Base-by-base conservation (phyloP, 2,888 invertebrate genomes). In the Parnassius glacialis region DNA sequence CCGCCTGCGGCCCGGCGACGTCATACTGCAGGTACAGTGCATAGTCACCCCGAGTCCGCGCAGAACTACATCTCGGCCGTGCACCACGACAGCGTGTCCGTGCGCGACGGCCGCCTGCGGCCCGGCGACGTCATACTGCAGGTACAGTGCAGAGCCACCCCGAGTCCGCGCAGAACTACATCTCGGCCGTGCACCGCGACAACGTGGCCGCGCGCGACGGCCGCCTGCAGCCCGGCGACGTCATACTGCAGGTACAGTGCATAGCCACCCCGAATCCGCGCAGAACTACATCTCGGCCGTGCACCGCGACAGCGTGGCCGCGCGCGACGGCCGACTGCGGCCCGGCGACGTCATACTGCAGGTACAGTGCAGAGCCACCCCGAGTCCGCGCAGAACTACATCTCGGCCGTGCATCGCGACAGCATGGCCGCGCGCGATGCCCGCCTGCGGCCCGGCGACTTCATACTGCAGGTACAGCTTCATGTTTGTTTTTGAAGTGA, bases 251-350 rank as follows among this genome's bases (percentile, higher is more conserved):
- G 94, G 97, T 96, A 11, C 9, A 16, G 16, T 16, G 16, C 16
- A 16, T 1, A 16, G 16, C 16, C 16, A 16, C 16, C 1, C 16
- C 16, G 16, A 16, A 1, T 16, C 16, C 16, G 16, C 16, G 16
- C 16, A 16, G 16, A 16, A 1, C 16, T 16, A 16, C 79, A 96
- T 97, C 77, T 96, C 96, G 59, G 96, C 96, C 13, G 96, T 97
- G n/a, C 95, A 96, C 86, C 94, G 93, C 52, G 96, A 96, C 78
- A 96, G 96, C 76, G 95, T 96, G 3, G 97, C 97, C 16, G 95
- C 96, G 3, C 93, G 94, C 71, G 97, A 97, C 85, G 97, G 97
- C 5, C 88, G 96, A 60, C 92, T 97, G 54, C 93, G 93, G 65
- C 94, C 95, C 63, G 97, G 97, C 54, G 97, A 97, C 84, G 94